Percentiles rank a stretch among this genome's conserved stretches.
These are phyloP conservation scores for Apostichopus japonicus DNA, from an alignment of 35 echinoderm and acorn worm genomes.

Conservation along the genomic window DNA sequence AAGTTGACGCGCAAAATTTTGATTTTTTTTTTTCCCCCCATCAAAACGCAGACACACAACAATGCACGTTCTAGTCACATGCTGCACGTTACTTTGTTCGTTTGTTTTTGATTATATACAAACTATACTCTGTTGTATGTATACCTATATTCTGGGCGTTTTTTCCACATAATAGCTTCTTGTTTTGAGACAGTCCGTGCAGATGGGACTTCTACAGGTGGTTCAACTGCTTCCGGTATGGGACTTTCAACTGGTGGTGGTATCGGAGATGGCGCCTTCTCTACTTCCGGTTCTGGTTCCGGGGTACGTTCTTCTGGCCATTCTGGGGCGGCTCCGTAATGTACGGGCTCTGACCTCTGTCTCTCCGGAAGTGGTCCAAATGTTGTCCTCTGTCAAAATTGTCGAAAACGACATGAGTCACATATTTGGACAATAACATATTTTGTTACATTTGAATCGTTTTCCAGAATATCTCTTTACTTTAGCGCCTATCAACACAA, in stretches of 20 bases:
- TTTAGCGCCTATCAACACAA: no score
- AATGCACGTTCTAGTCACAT: no score
- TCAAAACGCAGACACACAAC: no score
- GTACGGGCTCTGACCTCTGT: not conserved
- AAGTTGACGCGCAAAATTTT: no score
- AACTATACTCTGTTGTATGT: not conserved
- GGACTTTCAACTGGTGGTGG: not conserved
- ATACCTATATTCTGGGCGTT: slow-evolving; percentile 73
- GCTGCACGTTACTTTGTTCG: no score
- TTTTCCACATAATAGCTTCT: slow-evolving; percentile 75
- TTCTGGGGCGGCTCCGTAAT: not conserved
- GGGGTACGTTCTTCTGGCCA: slow-evolving; percentile 16
- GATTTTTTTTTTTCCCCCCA: no score
- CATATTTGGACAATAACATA: no score
- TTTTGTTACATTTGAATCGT: no score
- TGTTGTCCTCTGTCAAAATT: slow-evolving; percentile 21
- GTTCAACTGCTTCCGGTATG: not conserved
- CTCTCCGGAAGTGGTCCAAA: slow-evolving; percentile 36
- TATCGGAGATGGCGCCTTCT: slow-evolving; percentile 30
- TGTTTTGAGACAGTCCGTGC: not conserved
- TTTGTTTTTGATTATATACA: no score
- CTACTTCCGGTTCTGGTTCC: slow-evolving; percentile 51
- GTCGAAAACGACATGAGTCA: no score
- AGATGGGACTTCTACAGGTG: not conserved
- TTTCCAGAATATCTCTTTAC: no score